A percentile compares a stretch with the other conserved stretches of the same genome.
These are phyloP conservation scores for Clarias gariepinus DNA, from an alignment of 2,113 vertebrate species.

Conservation along the genomic window DNA sequence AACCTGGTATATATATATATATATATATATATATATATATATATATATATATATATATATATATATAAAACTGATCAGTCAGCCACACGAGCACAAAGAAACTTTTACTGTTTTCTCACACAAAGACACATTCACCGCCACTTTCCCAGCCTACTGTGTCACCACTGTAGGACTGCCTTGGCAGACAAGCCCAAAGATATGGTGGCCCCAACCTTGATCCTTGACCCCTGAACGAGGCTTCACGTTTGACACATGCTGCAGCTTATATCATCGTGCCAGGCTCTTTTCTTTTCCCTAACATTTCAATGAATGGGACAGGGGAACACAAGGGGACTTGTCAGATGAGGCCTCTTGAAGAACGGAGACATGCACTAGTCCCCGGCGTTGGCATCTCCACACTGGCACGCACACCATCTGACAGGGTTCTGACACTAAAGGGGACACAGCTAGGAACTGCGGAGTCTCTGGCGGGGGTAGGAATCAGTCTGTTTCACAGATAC, in stretches of 20 bases:
- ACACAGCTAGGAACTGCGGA: not conserved
- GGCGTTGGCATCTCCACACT: conserved; percentile 29
- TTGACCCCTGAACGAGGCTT: conserved; percentile 21
- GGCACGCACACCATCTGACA: conserved; percentile 32
- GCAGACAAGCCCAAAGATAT: conserved; percentile 26
- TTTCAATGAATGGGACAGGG: conserved; percentile 12
- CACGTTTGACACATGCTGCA: conserved; percentile 37
- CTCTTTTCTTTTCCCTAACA: conserved; percentile 12
- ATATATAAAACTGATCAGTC: too few species aligned
- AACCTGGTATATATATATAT: not conserved
- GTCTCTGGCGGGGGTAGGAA: not conserved
- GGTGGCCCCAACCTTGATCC: conserved; percentile 11
- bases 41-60: too few species aligned
- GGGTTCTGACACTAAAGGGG: conserved; percentile 19
- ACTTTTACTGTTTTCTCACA: not conserved
- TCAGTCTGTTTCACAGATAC: not conserved
- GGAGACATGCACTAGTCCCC: conserved; percentile 29
- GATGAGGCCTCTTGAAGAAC: conserved; percentile 51
- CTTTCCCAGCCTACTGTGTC: conserved; percentile 22
- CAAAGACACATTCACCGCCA: not conserved
- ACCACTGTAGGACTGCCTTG: not conserved
- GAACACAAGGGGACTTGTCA: conserved; percentile 46
- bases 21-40: too few species aligned
- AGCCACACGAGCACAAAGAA: conserved; percentile 32
- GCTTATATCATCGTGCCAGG: conserved; percentile 26